Conservation (phyloP, 2,888 invertebrate species). For the Tenthredo amoena region DNA sequence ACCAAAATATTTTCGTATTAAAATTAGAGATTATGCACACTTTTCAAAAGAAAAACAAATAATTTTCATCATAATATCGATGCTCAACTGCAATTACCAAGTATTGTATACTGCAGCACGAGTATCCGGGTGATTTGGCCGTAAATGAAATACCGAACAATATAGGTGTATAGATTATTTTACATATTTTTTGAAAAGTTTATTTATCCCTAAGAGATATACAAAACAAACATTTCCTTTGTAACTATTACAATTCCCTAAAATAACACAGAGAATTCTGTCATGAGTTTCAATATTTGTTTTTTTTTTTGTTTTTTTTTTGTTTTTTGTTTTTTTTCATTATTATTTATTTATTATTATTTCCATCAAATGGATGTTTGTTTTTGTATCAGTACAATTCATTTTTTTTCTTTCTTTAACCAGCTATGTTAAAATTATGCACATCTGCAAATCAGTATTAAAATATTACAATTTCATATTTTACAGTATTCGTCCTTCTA, state of each 20-base stretch:
- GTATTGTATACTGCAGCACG: not conserved
- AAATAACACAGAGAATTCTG: constrained; percentile 81
- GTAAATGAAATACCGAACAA: constrained; percentile 3
- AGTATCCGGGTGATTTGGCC: not conserved
- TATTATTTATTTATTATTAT: constrained; percentile 23
- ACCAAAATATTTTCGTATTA: not conserved
- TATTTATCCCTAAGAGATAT: constrained; percentile 82
- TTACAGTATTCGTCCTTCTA: constrained; percentile 71
- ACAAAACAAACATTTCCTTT: constrained; percentile 83
- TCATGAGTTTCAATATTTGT: constrained; percentile 71
- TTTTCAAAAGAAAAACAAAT: not conserved
- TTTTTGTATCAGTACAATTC: constrained; percentile 26
- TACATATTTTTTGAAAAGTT: constrained; percentile 80
- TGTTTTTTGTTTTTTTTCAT: constrained; percentile 52
- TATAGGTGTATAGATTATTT: constrained; percentile 50
- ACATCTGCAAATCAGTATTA: constrained; percentile 79
- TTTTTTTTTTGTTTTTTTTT: constrained; percentile 54
- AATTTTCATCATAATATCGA: not conserved
- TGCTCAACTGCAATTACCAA: not conserved
- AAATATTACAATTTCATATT: constrained; percentile 79
- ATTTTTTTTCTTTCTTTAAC: constrained; percentile 62
- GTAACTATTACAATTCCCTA: constrained; percentile 78
- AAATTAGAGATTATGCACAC: not conserved
- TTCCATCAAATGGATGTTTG: constrained; percentile 66
- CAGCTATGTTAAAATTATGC: constrained; percentile 77